These are phyloP conservation scores for Eurypyga helias DNA, from an alignment of 2,113 vertebrate species.

Conservation along the genomic window DNA sequence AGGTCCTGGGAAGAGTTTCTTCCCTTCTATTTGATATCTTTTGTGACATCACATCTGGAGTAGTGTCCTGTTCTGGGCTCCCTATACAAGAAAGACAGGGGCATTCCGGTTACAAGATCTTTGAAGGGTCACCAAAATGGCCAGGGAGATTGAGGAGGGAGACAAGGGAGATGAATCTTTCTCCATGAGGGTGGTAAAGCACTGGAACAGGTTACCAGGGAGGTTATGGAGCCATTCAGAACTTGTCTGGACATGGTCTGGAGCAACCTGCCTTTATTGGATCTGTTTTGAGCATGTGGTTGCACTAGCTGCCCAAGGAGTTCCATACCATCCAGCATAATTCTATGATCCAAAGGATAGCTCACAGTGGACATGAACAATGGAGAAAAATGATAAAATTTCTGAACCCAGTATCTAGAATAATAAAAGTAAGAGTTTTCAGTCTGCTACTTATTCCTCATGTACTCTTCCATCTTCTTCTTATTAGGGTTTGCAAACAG, in stretches of 20 bases:
- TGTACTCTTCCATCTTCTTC: neutral
- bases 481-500: neutral
- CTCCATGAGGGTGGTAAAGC: neutral
- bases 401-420: neutral
- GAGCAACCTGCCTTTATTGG: neutral
- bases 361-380: neutral
- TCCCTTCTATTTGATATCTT: neutral
- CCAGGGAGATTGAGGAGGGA: neutral
- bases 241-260: fast-evolving
- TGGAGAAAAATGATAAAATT: neutral
- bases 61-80: neutral
- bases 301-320: neutral
- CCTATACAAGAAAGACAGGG: neutral
- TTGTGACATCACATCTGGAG: neutral
- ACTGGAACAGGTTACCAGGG: neutral
- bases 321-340: neutral
- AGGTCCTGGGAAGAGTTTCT: neutral
- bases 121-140: neutral
- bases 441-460: neutral
- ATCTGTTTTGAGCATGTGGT: neutral
- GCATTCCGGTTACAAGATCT: neutral
- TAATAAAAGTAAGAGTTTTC: neutral
- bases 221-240: neutral
- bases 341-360: neutral
- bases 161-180: neutral